Base-by-base conservation (phyloP, 2,113 vertebrate species). In the Alosa alosa region DNA sequence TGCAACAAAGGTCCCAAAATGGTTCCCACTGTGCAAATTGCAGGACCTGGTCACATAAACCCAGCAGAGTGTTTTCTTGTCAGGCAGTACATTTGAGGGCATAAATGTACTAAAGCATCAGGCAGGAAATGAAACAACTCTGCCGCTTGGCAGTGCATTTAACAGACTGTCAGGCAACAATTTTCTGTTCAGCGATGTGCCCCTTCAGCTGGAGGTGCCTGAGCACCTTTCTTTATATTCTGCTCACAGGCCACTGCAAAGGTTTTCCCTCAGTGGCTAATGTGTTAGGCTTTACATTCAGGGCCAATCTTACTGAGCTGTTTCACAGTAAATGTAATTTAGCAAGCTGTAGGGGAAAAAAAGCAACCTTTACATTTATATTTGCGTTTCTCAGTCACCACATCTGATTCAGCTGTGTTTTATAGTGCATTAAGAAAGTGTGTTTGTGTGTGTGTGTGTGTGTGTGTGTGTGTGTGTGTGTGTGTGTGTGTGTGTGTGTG, bases 151-250 rank as follows among this genome's bases (percentile, higher is more conserved):
- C 86, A 87, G 85, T 57, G 68, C 84, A 64, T 86, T 89, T 84
- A 85, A 31, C 64, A 36, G 64, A 60, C 84, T 86, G 89, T 89
- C 89, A 90, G 88, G 89, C 88, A 83, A 82, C 86, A 90, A 90
- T 90, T 90, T 90, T 86, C 88, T 20, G 78, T 86, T 90, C 88
- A 90, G 82, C 86, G 85, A 78, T 44, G 72, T 78, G 85, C 87
- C 82, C 83, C 86, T 88, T 36, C 25, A 72, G 64, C 9, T 11
- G 10, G 64, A 72, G 64, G n/a, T 36, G 64, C 9, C 64, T 36
- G 83, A 84, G 89, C 64, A 85, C 64, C 78, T 85, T 86, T 85
- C 86, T 64, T 81, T 89, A 6, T 45, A 84, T 41, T 82, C 82
- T 83, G 31, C 81, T 81, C 81, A 86, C 82, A 72, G 55, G 46